Conservation (phyloP, 2,113 vertebrate genomes). For the Myotis davidii region DNA sequence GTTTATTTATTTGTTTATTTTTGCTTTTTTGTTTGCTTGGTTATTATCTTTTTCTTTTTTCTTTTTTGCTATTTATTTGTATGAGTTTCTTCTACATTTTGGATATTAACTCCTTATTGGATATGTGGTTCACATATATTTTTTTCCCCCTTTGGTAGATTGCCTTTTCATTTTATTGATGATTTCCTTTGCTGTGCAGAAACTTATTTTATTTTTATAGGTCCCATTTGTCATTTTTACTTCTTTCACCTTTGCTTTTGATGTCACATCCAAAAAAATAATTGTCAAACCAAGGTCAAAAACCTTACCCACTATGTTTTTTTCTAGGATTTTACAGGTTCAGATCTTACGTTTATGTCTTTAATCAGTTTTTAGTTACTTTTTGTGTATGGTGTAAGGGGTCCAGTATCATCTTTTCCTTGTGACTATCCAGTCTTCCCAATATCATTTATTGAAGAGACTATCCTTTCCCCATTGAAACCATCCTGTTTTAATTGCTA, state of each 20-base stretch:
- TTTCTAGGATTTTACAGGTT: not conserved
- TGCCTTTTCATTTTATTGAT: not conserved
- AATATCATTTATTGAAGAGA: not conserved
- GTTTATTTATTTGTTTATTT: not conserved
- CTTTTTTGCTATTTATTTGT: not conserved
- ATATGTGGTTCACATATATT: not conserved
- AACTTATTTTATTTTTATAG: not conserved
- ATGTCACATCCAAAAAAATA: not conserved
- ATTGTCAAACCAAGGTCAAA: not conserved
- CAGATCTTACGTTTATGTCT: not conserved
- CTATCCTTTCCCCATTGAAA: not conserved
- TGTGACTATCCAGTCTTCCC: not conserved
- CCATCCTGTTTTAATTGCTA: not conserved
- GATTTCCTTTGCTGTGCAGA: not conserved
- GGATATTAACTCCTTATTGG: not conserved
- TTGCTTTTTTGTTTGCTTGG: too few species aligned
- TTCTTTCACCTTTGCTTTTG: not conserved
- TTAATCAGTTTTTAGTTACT: not conserved
- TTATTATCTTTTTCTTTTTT: too few species aligned
- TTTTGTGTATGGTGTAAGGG: not conserved
- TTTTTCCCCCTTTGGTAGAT: not conserved
- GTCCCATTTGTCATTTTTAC: not conserved
- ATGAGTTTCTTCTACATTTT: not conserved
- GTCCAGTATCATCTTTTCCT: not conserved
- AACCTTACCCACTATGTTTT: not conserved